Evolutionary conservation across 2,797 vertebrate species (phyloP).

Genomic region (Parotocinclus haroldoi): DNA sequence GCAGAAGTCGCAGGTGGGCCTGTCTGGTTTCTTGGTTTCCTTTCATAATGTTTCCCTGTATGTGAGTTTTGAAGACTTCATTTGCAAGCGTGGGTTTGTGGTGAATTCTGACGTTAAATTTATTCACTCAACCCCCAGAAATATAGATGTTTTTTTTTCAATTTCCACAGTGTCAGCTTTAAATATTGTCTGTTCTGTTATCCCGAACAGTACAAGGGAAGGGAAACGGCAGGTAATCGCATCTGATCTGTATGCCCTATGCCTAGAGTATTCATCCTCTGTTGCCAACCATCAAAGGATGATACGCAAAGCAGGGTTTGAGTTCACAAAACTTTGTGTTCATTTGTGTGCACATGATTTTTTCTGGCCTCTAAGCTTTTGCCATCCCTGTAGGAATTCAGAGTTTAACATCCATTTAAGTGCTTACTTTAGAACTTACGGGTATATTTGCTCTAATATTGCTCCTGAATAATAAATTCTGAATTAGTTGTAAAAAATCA

Average conservation of each 20-base stretch:
- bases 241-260: too few species aligned
- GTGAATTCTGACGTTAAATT: too few species aligned
- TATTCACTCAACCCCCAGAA: too few species aligned
- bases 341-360: not conserved
- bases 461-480: slow-evolving; percentile 15
- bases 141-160: slow-evolving; percentile 8
- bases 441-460: slow-evolving; percentile 6
- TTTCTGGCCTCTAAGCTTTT: not conserved
- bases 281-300: not conserved
- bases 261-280: not conserved
- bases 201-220: too few species aligned
- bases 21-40: slow-evolving; percentile 57
- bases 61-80: not conserved
- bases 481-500: not conserved
- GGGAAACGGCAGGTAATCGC: too few species aligned
- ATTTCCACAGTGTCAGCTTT: not conserved
- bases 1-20: slow-evolving; percentile 54
- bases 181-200: too few species aligned
- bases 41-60: slow-evolving; percentile 40
- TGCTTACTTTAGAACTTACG: slow-evolving; percentile 1
- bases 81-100: too few species aligned
- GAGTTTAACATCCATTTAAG: not conserved
- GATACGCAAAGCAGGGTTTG: not conserved
- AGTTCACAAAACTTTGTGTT: not conserved
- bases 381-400: not conserved